Evolutionary conservation across 1,140 invertebrate genomes (phyloP).

Genomic region (Drosophila serrata): DNA sequence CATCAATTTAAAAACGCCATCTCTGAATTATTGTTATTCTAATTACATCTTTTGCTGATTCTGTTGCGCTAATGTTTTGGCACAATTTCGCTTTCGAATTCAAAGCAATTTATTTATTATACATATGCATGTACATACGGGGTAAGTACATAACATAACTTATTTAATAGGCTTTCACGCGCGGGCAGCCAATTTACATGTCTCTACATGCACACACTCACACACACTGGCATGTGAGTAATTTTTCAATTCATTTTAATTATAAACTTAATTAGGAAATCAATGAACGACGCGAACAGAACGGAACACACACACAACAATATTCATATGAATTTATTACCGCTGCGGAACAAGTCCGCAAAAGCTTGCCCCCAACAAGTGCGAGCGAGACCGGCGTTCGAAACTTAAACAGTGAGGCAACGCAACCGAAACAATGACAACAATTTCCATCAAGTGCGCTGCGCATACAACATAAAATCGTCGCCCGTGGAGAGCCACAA

Average conservation of each 20-base stretch:
- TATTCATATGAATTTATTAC: slow-evolving; percentile 24
- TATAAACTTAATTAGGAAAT: slow-evolving; percentile 86
- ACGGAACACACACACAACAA: slow-evolving; percentile 63
- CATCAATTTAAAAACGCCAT: slow-evolving; percentile 68
- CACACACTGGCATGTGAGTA: slow-evolving; percentile 62
- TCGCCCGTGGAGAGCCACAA: slow-evolving; percentile 16
- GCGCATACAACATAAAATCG: slow-evolving; percentile 62
- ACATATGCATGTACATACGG: background rate
- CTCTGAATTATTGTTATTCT: slow-evolving; percentile 60
- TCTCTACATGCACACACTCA: slow-evolving; percentile 17
- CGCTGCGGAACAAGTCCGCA: slow-evolving; percentile 66
- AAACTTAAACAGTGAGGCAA: slow-evolving; percentile 26
- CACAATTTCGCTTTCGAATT: slow-evolving; percentile 69
- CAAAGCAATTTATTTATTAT: slow-evolving; percentile 56
- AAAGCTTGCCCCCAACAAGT: slow-evolving; percentile 43
- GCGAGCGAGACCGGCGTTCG: slow-evolving; percentile 43
- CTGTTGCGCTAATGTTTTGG: slow-evolving; percentile 48
- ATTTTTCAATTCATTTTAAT: slow-evolving; percentile 86
- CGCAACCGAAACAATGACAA: slow-evolving; percentile 69
- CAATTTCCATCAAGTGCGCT: slow-evolving; percentile 67
- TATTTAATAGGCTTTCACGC: slow-evolving; percentile 61
- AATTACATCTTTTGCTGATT: slow-evolving; percentile 56
- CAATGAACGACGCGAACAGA: slow-evolving; percentile 75
- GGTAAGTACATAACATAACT: slow-evolving; percentile 44
- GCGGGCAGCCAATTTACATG: slow-evolving; percentile 62